These are phyloP conservation scores for Epizoanthus stellaris DNA, from an alignment of 92 coral and sea anemone genomes.

Conservation along the genomic window DNA sequence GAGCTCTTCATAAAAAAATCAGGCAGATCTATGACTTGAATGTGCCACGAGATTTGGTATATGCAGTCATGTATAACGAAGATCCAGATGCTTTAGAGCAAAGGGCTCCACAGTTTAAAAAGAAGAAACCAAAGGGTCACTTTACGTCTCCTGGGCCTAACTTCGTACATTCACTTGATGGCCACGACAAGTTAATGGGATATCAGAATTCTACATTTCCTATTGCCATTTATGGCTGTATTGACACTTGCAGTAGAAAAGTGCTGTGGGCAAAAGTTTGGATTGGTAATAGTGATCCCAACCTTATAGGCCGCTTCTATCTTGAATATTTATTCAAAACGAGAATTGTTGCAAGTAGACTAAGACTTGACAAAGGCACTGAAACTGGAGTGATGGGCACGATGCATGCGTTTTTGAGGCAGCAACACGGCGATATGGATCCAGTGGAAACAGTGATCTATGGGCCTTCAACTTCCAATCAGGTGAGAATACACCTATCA, in stretches of 20 bases:
- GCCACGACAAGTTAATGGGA: conserved; percentile 58
- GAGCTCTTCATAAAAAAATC: conserved; percentile 35
- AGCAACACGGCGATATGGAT: conserved; percentile 60
- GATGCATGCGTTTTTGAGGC: conserved; percentile 62
- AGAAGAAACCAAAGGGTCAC: conserved; percentile 54
- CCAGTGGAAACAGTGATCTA: conserved; percentile 60
- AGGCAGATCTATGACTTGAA: conserved; percentile 56
- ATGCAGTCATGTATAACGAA: conserved; percentile 63
- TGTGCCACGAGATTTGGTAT: conserved; percentile 64
- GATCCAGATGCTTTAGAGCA: conserved; percentile 62
- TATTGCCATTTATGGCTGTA: conserved; percentile 56
- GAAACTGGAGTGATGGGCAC: conserved; percentile 56
- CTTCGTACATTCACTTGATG: conserved; percentile 51
- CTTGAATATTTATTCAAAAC: conserved; percentile 59
- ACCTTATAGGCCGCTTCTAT: conserved; percentile 58
- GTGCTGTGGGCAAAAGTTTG: conserved; percentile 63
- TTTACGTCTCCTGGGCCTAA: conserved; percentile 60
- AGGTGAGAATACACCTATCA: conserved; percentile 21
- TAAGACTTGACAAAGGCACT: conserved; percentile 56
- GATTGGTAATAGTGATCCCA: conserved; percentile 63
- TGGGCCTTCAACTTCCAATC: conserved; percentile 64
- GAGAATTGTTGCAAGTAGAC: conserved; percentile 28
- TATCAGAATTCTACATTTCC: conserved; percentile 57
- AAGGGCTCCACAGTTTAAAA: conserved; percentile 60
- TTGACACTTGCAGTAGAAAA: conserved; percentile 63